A percentile compares a stretch with the other conserved stretches of the same genome.
These are phyloP conservation scores for Chelon labrosus DNA, from an alignment of 2,797 vertebrate genomes.

Conservation along the genomic window DNA sequence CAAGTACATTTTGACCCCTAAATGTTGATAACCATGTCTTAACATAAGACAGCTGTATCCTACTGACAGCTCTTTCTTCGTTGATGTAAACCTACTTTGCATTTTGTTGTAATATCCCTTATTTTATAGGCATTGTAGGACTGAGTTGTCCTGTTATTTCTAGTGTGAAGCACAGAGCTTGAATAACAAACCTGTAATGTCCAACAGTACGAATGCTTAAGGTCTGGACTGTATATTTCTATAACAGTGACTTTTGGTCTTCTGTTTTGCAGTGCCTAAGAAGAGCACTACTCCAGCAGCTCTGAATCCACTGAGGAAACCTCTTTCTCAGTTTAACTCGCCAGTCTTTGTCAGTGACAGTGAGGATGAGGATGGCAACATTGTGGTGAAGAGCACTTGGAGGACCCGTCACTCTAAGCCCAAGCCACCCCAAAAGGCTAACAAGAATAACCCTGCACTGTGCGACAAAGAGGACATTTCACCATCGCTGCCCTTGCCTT, in stretches of 20 bases:
- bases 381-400: constrained; percentile 84
- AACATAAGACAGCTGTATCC: no score
- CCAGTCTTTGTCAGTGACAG: constrained; percentile 84
- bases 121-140: no score
- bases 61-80: no score
- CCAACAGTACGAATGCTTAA: background rate
- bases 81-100: background rate
- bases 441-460: constrained; percentile 1
- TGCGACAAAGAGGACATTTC: constrained; percentile 25
- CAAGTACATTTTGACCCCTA: no score
- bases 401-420: constrained; percentile 69
- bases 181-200: background rate
- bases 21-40: no score
- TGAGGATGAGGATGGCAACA: constrained; percentile 80
- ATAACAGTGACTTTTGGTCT: background rate
- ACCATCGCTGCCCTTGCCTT: constrained; percentile 3
- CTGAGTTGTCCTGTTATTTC: no score
- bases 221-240: background rate
- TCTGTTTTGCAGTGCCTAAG: constrained; percentile 57
- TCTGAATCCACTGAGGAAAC: constrained; percentile 47
- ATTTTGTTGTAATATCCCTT: no score
- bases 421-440: constrained; percentile 21
- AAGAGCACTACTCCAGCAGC: constrained; percentile 62
- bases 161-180: background rate
- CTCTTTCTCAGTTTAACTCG: constrained; percentile 66